Conservation (phyloP, 64 coral and sea anemone species). For the Acropora tenuis region DNA sequence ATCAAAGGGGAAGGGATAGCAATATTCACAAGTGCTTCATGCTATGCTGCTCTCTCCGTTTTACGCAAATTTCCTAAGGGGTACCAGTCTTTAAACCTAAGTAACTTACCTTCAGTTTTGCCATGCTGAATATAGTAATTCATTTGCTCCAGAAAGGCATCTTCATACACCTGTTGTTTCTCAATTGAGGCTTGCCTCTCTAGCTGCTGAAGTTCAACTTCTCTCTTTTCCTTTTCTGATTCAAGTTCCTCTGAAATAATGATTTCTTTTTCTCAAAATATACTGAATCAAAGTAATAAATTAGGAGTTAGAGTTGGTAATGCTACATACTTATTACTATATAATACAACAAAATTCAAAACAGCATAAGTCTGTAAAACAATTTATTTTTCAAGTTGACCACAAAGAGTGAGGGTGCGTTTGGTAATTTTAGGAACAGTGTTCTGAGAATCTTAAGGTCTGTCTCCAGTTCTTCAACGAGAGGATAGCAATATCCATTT, state of each 20-base stretch:
- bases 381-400: too few relatives aligned
- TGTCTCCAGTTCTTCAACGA: too few relatives aligned
- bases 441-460: too few relatives aligned
- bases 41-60: too few relatives aligned
- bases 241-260: conserved; percentile 80
- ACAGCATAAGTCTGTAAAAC: background rate
- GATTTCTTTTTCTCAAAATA: background rate
- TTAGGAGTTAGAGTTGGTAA: background rate
- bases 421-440: too few relatives aligned
- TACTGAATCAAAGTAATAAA: background rate
- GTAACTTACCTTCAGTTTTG: conserved; percentile 75
- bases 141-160: conserved; percentile 94
- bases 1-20: too few relatives aligned
- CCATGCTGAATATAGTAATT: conserved; percentile 93
- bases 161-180: conserved; percentile 91
- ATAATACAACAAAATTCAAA: background rate
- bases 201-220: conserved; percentile 70
- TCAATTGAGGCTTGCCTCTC: conserved; percentile 86
- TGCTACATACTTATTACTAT: background rate
- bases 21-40: too few relatives aligned
- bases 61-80: too few relatives aligned
- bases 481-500: background rate
- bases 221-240: conserved; percentile 63
- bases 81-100: too few relatives aligned
- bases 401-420: too few relatives aligned